These are phyloP conservation scores for Myripristis jacobus DNA, from an alignment of 2,797 vertebrate genomes.

Conservation along the genomic window DNA sequence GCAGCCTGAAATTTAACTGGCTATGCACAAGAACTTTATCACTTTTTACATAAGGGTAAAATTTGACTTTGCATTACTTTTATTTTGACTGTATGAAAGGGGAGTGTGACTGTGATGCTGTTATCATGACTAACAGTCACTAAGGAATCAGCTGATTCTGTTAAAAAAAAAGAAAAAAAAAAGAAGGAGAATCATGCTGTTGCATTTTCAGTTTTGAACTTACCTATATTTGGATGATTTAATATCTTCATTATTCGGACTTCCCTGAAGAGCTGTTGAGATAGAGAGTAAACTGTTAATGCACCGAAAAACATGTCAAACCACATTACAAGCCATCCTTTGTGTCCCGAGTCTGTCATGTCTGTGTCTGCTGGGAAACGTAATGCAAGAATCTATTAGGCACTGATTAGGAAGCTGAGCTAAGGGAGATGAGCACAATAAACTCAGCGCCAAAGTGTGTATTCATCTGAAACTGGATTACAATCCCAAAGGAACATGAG, in stretches of 20 bases:
- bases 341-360: constrained; percentile 5
- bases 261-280: constrained; percentile 94
- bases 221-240: constrained; percentile 97
- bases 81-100: not conserved
- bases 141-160: too few relatives aligned
- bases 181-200: not conserved
- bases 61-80: too few relatives aligned
- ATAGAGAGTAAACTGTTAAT: constrained; percentile 63
- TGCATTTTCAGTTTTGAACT: constrained; percentile 54
- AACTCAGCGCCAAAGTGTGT: constrained; percentile 21
- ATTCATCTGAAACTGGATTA: constrained; percentile 38
- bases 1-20: not conserved
- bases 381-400: constrained; percentile 20
- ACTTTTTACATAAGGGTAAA: too few relatives aligned
- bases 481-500: constrained; percentile 29
- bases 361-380: constrained; percentile 17
- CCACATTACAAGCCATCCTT: constrained; percentile 16
- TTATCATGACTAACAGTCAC: not conserved
- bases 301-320: constrained; percentile 10
- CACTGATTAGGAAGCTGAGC: constrained; percentile 21
- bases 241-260: constrained; percentile 97
- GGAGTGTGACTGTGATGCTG: not conserved
- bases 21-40: not conserved
- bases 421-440: constrained; percentile 21
- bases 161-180: too few relatives aligned